Evolutionary conservation across 2,113 vertebrate genomes (phyloP).

Genomic region (Corapipo altera): DNA sequence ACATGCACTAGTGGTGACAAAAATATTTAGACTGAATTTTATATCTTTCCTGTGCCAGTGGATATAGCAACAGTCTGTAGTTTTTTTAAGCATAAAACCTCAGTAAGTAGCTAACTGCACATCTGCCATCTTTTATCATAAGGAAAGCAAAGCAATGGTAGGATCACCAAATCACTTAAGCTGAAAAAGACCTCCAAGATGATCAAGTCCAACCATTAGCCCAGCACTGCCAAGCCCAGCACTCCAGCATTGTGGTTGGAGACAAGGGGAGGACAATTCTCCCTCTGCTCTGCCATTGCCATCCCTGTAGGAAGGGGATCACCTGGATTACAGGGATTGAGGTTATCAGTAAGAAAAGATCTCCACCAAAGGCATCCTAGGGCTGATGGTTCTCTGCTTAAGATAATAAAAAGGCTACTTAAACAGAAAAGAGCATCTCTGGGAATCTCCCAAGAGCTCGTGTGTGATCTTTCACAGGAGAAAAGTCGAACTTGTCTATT

Average conservation of each 20-base stretch:
- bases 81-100: not conserved
- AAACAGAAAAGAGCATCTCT: not conserved
- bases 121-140: not conserved
- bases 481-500: not conserved
- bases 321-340: accelerated
- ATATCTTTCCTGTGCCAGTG: not conserved
- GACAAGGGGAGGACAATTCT: accelerated
- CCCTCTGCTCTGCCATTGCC: not conserved
- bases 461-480: not conserved
- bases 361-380: not conserved
- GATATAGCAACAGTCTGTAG: not conserved
- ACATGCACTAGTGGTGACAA: not conserved
- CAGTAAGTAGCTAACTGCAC: not conserved
- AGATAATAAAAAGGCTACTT: not conserved
- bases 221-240: not conserved
- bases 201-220: not conserved
- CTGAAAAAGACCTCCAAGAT: not conserved
- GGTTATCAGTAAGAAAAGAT: not conserved
- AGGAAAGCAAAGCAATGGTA: not conserved
- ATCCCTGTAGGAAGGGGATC: not conserved
- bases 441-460: not conserved
- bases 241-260: accelerated
- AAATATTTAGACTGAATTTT: not conserved
- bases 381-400: not conserved
- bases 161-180: not conserved